phyloP scores from a whole-genome alignment of 2,888 invertebrate genomes.

The Acrocera orbiculus region DNA sequence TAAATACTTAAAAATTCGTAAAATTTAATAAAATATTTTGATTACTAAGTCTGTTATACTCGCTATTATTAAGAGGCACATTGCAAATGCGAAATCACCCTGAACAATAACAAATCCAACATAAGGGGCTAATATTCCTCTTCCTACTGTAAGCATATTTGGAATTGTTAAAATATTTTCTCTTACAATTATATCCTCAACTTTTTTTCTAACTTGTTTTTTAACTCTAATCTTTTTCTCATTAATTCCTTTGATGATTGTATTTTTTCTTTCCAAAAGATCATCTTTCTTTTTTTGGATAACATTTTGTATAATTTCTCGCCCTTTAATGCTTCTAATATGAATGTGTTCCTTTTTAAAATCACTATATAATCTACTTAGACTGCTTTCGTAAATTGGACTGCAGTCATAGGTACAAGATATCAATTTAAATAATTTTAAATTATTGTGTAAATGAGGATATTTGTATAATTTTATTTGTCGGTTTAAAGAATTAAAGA shows the following conservation, averaged over 20 bases:
- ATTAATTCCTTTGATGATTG: conserved; percentile 49
- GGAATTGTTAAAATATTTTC: conserved; percentile 91
- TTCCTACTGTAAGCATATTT: conserved; percentile 69
- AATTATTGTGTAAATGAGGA: no score
- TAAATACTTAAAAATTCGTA: conserved; percentile 4
- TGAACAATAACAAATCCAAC: conserved; percentile 77
- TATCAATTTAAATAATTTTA: no score
- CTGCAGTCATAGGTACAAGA: no score
- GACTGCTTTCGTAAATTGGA: no score
- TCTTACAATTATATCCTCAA: conserved; percentile 40
- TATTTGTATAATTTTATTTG: no score
- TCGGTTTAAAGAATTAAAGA: no score
- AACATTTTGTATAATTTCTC: conserved; percentile 37
- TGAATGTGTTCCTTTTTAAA: conserved; percentile 24
- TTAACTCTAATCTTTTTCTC: conserved; percentile 53
- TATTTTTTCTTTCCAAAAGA: conserved; percentile 42
- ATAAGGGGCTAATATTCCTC: conserved; percentile 75
- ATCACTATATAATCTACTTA: conserved; percentile 10
- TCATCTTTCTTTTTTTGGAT: conserved; percentile 44
- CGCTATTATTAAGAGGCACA: conserved; percentile 67
- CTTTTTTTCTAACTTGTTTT: conserved; percentile 54
- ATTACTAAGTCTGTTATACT: conserved; percentile 80
- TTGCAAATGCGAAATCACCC: conserved; percentile 60
- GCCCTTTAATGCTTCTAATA: conserved; percentile 29
- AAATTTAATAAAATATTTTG: conserved; percentile 5